Percentiles rank a stretch among this genome's conserved stretches.
phyloP scores from a whole-genome alignment of 2,888 invertebrate genomes.

The Labia minor region DNA sequence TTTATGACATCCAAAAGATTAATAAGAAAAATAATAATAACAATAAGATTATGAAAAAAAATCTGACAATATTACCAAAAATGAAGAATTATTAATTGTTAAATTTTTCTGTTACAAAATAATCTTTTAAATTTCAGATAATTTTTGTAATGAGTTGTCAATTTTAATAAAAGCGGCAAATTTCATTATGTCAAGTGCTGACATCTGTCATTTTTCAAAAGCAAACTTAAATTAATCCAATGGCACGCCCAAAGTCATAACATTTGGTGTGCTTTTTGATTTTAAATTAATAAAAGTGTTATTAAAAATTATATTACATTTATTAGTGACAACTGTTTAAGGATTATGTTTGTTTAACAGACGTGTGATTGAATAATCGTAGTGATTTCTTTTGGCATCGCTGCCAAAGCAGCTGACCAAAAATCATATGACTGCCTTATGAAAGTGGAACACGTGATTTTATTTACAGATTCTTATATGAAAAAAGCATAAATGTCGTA shows the following conservation, averaged over 20 bases:
- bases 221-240: neutral
- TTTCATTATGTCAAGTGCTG: neutral
- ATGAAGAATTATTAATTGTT: no score
- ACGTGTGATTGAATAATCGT: neutral
- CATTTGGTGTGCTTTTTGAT: neutral
- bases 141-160: no score
- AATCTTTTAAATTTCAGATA: no score
- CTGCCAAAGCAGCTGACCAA: constrained; percentile 21
- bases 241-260: neutral
- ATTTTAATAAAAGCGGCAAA: no score
- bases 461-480: constrained; percentile 24
- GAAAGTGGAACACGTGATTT: constrained; percentile 25
- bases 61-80: no score
- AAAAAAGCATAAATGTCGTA: neutral
- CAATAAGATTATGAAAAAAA: no score
- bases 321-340: neutral
- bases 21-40: no score
- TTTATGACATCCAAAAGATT: no score
- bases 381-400: neutral
- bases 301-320: neutral
- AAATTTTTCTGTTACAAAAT: no score
- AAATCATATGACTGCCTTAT: constrained; percentile 26
- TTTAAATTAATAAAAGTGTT: neutral
- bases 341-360: neutral
- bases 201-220: neutral